Conservation (phyloP, 2,797 vertebrate genomes). For the Rachycentron canadum region DNA sequence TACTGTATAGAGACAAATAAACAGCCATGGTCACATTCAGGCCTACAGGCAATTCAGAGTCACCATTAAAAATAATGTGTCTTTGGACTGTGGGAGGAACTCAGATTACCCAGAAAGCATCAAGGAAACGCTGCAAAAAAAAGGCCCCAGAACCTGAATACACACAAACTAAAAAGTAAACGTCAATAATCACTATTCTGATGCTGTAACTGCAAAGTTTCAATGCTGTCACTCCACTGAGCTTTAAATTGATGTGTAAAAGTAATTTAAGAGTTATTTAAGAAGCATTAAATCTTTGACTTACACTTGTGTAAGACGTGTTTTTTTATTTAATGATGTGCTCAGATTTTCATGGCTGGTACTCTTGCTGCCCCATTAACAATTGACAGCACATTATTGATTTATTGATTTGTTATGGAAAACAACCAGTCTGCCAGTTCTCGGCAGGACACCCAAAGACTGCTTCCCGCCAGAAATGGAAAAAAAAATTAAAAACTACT, state of each 20-base stretch:
- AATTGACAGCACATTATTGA: slow-evolving; percentile 6
- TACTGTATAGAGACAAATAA: too few relatives aligned
- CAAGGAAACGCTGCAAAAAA: too few relatives aligned
- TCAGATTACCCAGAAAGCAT: too few relatives aligned
- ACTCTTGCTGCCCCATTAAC: slow-evolving; percentile 8
- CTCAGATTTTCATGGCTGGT: background rate
- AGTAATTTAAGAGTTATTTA: background rate
- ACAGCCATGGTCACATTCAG: too few relatives aligned
- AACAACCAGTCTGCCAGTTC: background rate
- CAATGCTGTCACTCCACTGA: too few relatives aligned
- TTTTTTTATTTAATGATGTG: background rate
- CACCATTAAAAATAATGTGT: too few relatives aligned
- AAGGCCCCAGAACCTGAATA: too few relatives aligned
- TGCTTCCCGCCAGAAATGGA: background rate
- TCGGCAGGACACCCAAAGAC: background rate
- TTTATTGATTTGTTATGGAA: background rate
- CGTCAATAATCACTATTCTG: background rate
- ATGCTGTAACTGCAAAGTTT: background rate
- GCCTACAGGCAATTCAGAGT: too few relatives aligned
- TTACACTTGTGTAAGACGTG: background rate
- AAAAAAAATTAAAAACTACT: background rate
- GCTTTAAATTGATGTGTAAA: background rate
- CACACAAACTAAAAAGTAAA: background rate
- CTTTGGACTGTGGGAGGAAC: too few relatives aligned
- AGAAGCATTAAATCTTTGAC: background rate